Base-by-base conservation (phyloP, 2,797 vertebrate species). In the Epinephelus awoara region DNA sequence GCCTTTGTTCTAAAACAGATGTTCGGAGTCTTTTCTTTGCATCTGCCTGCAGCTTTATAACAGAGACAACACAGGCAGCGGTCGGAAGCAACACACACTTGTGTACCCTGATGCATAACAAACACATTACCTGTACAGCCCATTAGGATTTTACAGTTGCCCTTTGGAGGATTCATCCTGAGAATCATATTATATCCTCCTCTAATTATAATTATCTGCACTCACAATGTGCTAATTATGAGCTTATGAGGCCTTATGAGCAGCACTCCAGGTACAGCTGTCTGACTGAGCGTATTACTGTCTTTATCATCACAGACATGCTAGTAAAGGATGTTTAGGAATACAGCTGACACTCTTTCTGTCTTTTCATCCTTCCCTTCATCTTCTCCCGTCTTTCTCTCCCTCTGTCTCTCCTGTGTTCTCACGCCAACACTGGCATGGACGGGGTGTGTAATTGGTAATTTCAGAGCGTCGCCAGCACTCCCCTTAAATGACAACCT, bases 401-500 rank as follows among this genome's bases (percentile, higher is more conserved):
- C 11, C 58, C 55, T 76, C 52, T 15, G 27, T 76, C 63, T 79
- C 27, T 56, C 69, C 10, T 38, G 54, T 82, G 61, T 74, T 84
- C 63, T 79, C 58, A 58, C 19, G 51, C 78, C 64, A 82, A 75
- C 64, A 40, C 85, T 85, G 80, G 78, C 73, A 66, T 91, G 92
- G 87, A 88, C 84, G 79, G 90, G 91, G 91, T 91, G 91, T 82
- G 63, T 96, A 96, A 96, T 96, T 96, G 93, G 94, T 94, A 92
- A 96, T 96, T 94, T 92, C 89, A 95, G 95, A 94, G 94, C 88
- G 84, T 93, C 90, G 84, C 89, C n/a, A 4, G 49, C 84, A 46
- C 93, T 88, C 85, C 77, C 86, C 90, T 90, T 93, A 96, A 96
- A 96, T 94, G 95, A 96, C 95, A 96, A 92, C 93, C 91, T 88